Evolutionary conservation across 2,888 invertebrate genomes (phyloP), one percentile per base, ranked within the genome.

Genomic region (Neoascia interrupta): DNA sequence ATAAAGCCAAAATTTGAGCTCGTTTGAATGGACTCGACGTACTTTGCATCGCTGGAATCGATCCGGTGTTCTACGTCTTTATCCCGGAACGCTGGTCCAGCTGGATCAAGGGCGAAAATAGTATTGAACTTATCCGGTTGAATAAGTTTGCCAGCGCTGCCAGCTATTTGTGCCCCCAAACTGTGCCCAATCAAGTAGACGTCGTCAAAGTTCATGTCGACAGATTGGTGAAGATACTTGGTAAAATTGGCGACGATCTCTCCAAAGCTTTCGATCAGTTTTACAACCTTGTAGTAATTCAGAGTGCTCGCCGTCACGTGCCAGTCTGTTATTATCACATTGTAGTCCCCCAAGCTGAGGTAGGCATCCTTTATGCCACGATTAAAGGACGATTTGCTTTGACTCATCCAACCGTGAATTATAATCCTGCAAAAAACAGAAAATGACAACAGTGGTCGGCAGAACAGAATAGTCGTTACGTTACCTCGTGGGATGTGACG

Each of bases 1-100:
- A 82, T 68, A 5, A 89, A 84, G 1, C 90, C 90, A 39, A 89
- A 76, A 1, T 84, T 86, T 0, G 81, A 81, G 73, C 87, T 87
- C 0, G 90, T 90, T 53, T 89, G 89, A 73, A 90, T 87, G 1
- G 87, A 85, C 66, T 90, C 89, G 10, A 90, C 90, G 56, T 87
- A 86, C 4, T 43, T 64, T 0, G 89, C 90, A 81, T 90, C 88
- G 0, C 83, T 83, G 0, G 84, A 81, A 82, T 88, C 88, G 1
- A 90, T 82, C 3, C 88, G 87, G 18, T 76, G 81, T 0, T 86
- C 84, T 66, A 84, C 82, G 51, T 70, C 83, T 5, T 84, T 84
- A 2, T 84, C 82, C 1, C 85, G 83, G 69, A 88, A 89, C 41
- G 85, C 83, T 0, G 88, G 88, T 0, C 85, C 88, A 0, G 90